A percentile compares a stretch with the other conserved stretches of the same genome.
Evolutionary conservation across 2,797 vertebrate species (phyloP).

Genomic region (Pipistrellus nathusii): DNA sequence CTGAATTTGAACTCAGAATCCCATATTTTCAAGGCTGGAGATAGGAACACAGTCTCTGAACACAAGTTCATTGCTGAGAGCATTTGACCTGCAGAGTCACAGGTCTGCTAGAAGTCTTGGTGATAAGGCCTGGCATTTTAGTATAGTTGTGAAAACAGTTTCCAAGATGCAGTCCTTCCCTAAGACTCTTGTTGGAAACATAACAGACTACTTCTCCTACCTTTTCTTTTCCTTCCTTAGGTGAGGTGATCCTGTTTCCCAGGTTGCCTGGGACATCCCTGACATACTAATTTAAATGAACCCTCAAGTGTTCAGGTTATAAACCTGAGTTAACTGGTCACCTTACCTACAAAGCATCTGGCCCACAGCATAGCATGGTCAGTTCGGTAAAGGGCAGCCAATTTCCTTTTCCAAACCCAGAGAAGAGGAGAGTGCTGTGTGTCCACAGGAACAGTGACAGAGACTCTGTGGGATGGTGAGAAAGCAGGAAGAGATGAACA

Average conservation of each 20-base stretch:
- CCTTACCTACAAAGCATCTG: background rate
- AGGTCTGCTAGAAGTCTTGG: rapidly evolving
- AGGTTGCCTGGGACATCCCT: background rate
- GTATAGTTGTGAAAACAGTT: background rate
- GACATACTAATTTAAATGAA: background rate
- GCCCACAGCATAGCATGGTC: background rate
- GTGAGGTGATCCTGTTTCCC: background rate
- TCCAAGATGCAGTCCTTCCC: background rate
- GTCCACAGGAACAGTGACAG: background rate
- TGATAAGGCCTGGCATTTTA: background rate
- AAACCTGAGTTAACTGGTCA: background rate
- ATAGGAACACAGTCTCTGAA: background rate
- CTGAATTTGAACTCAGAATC: conserved; percentile 71
- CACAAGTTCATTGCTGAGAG: rapidly evolving
- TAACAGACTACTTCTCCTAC: background rate
- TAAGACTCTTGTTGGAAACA: background rate
- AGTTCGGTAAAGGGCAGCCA: background rate
- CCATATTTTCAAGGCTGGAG: background rate
- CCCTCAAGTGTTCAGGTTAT: background rate
- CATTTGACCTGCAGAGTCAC: rapidly evolving
- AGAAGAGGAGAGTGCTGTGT: background rate
- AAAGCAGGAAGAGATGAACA: background rate
- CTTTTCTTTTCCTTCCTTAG: background rate
- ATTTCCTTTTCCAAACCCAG: background rate
- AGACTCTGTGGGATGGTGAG: background rate